These are phyloP conservation scores for Poeciliopsis prolifica DNA, from an alignment of 2,113 vertebrate species.

Conservation along the genomic window DNA sequence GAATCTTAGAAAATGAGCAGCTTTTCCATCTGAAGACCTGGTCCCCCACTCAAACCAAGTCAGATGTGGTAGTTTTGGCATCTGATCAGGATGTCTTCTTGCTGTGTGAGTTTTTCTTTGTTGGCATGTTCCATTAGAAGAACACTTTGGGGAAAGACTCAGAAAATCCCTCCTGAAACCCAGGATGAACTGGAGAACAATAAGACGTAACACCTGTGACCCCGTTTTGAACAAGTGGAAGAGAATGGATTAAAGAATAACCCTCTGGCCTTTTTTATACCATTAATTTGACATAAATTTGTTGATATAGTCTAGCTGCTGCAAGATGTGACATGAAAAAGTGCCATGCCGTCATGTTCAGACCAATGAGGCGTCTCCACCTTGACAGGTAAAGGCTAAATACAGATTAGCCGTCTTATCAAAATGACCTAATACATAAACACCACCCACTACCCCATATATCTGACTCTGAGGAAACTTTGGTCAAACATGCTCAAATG, in stretches of 20 bases:
- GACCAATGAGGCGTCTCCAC: slow-evolving; percentile 46
- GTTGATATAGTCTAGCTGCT: not conserved
- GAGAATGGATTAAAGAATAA: not conserved
- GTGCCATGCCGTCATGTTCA: slow-evolving; percentile 33
- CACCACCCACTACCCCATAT: slow-evolving; percentile 54
- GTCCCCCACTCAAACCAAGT: too few species aligned
- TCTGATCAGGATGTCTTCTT: not conserved
- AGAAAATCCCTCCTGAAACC: too few species aligned
- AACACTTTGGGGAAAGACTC: too few species aligned
- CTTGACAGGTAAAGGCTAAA: slow-evolving; percentile 76
- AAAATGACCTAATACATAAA: slow-evolving; percentile 51
- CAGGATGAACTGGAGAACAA: too few species aligned
- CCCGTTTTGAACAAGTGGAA: not conserved
- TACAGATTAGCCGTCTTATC: slow-evolving; percentile 76
- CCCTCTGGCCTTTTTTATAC: too few species aligned
- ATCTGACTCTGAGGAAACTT: slow-evolving; percentile 4
- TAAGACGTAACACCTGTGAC: not conserved
- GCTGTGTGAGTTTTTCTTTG: too few species aligned
- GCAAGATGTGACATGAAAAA: slow-evolving; percentile 19
- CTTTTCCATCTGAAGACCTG: not conserved
- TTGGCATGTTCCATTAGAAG: too few species aligned
- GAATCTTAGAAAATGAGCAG: not conserved
- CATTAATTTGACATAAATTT: not conserved
- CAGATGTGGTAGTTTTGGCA: not conserved
- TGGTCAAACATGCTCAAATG: not conserved